These are phyloP conservation scores for Astatotilapia flaviijosephi DNA, from an alignment of 2,113 vertebrate genomes.

Conservation along the genomic window DNA sequence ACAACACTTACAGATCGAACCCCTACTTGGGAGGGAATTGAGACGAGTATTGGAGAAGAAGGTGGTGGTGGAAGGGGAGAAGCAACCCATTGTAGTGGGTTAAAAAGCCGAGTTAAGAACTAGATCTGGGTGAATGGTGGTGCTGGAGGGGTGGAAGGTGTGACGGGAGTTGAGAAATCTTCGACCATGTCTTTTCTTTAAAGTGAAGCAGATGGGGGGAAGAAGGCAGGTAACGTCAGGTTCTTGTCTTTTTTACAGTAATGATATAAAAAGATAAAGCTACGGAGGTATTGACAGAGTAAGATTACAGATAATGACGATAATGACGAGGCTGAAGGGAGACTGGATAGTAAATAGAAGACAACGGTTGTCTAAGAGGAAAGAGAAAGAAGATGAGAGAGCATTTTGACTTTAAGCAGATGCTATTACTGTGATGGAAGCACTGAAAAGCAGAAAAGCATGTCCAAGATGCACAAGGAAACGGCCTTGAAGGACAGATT, in stretches of 20 bases:
- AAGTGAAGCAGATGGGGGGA: neutral
- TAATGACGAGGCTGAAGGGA: neutral
- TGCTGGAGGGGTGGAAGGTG: neutral
- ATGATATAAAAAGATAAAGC: neutral
- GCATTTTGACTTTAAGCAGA: neutral
- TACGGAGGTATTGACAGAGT: neutral
- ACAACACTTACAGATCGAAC: slow-evolving; percentile 4
- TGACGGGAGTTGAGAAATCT: neutral
- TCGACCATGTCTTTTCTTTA: neutral
- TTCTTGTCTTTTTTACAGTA: neutral
- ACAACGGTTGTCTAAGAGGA: neutral
- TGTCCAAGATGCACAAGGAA: neutral
- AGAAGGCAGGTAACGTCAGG: neutral
- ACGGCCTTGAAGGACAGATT: neutral
- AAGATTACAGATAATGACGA: neutral
- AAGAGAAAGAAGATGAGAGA: neutral
- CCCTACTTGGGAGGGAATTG: slow-evolving; percentile 13
- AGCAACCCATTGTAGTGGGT: neutral
- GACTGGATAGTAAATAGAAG: neutral
- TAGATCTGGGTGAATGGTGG: neutral
- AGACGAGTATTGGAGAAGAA: slow-evolving; percentile 5
- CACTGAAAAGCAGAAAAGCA: neutral
- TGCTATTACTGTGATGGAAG: neutral
- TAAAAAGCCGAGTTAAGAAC: neutral
- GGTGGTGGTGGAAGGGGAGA: neutral